phyloP scores from a whole-genome alignment of 2,113 vertebrate species.

The Struthio camelus region DNA sequence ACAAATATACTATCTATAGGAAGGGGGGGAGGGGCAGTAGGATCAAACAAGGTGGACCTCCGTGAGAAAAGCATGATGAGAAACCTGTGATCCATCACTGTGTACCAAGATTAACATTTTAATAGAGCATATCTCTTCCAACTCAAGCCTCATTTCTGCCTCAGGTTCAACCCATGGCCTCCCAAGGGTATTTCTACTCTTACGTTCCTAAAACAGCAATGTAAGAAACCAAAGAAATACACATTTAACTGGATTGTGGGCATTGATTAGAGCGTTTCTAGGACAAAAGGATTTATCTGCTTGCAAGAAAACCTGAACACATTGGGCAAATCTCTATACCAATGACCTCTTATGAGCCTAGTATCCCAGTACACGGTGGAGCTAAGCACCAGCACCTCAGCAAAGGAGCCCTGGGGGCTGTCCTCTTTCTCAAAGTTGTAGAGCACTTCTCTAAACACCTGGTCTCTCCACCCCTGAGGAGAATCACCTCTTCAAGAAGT shows the following conservation, averaged over 20 bases:
- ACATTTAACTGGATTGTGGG: neutral
- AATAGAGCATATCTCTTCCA: neutral
- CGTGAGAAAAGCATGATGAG: neutral
- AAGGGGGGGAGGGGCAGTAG: accelerated
- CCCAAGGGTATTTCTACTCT: neutral
- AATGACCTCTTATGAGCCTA: neutral
- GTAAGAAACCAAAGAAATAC: neutral
- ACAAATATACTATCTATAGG: neutral
- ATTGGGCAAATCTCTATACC: neutral
- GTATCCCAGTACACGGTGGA: neutral
- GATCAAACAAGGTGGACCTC: neutral
- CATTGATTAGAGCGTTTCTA: neutral
- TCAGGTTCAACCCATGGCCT: neutral
- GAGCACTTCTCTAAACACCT: neutral
- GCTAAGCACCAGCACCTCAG: neutral
- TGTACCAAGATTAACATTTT: neutral
- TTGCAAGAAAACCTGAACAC: neutral
- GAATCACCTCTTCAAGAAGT: neutral
- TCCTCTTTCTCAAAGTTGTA: neutral
- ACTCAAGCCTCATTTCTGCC: neutral
- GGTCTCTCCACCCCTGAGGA: neutral
- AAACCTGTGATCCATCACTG: neutral
- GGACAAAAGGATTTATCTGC: neutral
- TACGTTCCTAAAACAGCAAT: neutral
- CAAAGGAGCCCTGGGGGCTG: neutral